Percentiles rank a stretch among this genome's conserved stretches.
phyloP scores from a whole-genome alignment of 2,888 invertebrate species.

The Diadegma fenestrale region DNA sequence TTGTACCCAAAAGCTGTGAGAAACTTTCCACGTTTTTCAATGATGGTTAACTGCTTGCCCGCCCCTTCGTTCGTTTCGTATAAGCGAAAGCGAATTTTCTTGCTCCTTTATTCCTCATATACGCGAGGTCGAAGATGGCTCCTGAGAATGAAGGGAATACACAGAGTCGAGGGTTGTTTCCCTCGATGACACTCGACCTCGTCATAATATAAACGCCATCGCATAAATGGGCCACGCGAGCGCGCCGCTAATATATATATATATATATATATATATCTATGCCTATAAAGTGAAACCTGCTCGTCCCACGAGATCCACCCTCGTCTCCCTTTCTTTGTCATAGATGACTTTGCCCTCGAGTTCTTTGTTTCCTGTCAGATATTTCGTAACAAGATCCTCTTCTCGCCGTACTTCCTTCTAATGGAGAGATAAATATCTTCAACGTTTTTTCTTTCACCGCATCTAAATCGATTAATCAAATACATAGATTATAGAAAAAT shows the following conservation, averaged over 20 bases:
- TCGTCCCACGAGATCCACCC: slow-evolving; percentile 5
- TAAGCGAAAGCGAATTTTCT: slow-evolving; percentile 3
- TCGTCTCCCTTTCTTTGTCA: slow-evolving; percentile 12
- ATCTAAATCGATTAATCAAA: not conserved
- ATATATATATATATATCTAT: not conserved
- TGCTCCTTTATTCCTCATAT: not conserved
- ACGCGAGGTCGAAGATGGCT: not conserved
- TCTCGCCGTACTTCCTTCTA: not conserved
- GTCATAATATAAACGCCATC: slow-evolving; percentile 55
- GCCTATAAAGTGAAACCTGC: not conserved
- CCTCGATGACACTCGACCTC: slow-evolving; percentile 61
- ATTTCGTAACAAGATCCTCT: slow-evolving; percentile 19
- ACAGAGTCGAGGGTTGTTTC: slow-evolving; percentile 53
- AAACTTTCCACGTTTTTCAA: too few species aligned
- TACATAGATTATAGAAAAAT: not conserved
- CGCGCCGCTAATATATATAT: too few species aligned
- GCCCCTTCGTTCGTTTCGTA: not conserved
- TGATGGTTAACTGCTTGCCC: too few species aligned
- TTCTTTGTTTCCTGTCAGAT: slow-evolving; percentile 16
- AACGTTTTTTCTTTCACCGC: not conserved
- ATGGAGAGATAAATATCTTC: slow-evolving; percentile 12
- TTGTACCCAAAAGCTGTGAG: too few species aligned
- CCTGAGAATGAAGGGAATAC: not conserved
- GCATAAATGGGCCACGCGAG: slow-evolving; percentile 14
- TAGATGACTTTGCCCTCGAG: slow-evolving; percentile 29